phyloP scores from a whole-genome alignment of 2,888 invertebrate genomes.

The Phyllotreta cruciferae region DNA sequence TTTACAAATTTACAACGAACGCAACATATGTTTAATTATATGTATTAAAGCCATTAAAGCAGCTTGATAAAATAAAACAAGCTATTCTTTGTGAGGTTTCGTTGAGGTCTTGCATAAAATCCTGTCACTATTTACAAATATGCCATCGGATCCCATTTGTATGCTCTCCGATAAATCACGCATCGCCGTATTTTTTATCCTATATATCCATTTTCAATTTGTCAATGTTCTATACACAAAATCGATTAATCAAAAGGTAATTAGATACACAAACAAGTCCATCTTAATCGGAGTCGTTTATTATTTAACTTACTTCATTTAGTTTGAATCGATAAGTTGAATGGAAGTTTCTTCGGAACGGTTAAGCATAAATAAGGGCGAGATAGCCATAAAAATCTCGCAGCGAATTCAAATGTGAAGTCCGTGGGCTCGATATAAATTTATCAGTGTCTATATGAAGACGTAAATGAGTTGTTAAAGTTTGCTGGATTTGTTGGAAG shows the following conservation, averaged over 20 bases:
- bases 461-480: constrained; percentile 30
- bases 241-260: too few species aligned
- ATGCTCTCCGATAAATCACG: constrained; percentile 11
- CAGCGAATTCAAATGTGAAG: too few species aligned
- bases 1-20: not conserved
- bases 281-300: too few species aligned
- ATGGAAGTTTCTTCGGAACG: too few species aligned
- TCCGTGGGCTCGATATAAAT: constrained; percentile 15
- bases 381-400: too few species aligned
- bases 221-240: too few species aligned
- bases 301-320: too few species aligned
- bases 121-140: constrained; percentile 14
- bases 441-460: constrained; percentile 21
- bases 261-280: too few species aligned
- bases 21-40: constrained; percentile 14
- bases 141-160: constrained; percentile 9
- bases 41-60: not conserved
- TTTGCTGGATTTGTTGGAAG: constrained; percentile 27
- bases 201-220: not conserved
- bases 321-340: too few species aligned
- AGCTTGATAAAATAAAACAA: constrained; percentile 15
- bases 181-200: not conserved
- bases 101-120: constrained; percentile 12
- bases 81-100: not conserved
- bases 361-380: too few species aligned